Conservation (phyloP, 92 coral and sea anemone species). For the Siderastrea siderea region DNA sequence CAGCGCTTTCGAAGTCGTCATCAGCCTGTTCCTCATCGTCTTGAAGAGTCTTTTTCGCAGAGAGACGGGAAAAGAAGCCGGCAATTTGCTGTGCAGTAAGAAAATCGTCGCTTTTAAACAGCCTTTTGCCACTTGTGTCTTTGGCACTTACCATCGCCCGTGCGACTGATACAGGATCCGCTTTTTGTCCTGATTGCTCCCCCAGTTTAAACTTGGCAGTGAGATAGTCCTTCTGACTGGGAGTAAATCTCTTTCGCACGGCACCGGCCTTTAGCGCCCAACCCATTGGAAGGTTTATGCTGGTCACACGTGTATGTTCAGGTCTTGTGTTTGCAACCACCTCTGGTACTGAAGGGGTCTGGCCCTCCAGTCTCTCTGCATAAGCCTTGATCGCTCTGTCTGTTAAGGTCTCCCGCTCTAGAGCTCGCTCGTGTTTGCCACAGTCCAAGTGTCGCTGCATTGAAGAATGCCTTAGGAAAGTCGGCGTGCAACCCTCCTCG, state of each 20-base stretch:
- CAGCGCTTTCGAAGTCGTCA: conserved; percentile 58
- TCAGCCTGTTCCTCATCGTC: conserved; percentile 43
- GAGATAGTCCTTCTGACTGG: conserved; percentile 62
- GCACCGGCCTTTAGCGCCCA: conserved; percentile 39
- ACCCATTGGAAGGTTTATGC: conserved; percentile 16
- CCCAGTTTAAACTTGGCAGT: conserved; percentile 63
- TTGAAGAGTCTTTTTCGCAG: conserved; percentile 54
- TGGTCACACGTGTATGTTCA: too few relatives aligned
- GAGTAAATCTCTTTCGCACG: conserved; percentile 44
- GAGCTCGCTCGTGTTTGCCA: too few relatives aligned
- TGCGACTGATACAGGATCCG: conserved; percentile 63
- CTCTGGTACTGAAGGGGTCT: too few relatives aligned
- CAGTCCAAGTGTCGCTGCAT: too few relatives aligned
- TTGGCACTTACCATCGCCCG: conserved; percentile 59
- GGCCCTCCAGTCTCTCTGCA: too few relatives aligned
- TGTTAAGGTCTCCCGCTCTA: too few relatives aligned
- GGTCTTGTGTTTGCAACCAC: too few relatives aligned
- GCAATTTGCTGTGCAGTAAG: conserved; percentile 54
- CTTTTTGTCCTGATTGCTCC: conserved; percentile 60
- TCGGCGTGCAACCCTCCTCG: too few relatives aligned
- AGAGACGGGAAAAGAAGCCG: conserved; percentile 60
- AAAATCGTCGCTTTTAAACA: conserved; percentile 61
- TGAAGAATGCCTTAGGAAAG: too few relatives aligned
- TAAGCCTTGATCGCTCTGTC: too few relatives aligned
- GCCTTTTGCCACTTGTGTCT: conserved; percentile 51